phyloP scores from a whole-genome alignment of 2,113 vertebrate genomes.

The Caranx melampygus region DNA sequence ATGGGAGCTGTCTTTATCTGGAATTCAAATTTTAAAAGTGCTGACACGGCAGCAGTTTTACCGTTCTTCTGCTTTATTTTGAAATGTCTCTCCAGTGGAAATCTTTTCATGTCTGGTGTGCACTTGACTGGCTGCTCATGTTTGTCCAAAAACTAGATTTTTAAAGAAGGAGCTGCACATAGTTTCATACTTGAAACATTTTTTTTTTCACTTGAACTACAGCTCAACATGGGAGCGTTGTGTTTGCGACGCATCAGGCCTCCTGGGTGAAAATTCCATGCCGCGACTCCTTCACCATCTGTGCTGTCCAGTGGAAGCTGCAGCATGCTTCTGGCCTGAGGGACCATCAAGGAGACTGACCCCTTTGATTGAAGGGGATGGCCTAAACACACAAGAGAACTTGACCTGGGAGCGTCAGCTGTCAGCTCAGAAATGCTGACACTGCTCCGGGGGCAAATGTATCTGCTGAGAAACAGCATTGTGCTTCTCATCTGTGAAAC shows the following conservation, averaged over 20 bases:
- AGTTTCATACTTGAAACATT: neutral
- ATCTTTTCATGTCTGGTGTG: constrained; percentile 17
- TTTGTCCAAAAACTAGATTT: neutral
- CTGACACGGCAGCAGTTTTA: constrained; percentile 54
- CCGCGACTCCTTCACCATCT: constrained; percentile 14
- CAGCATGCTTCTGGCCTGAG: constrained; percentile 26
- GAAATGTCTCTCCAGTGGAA: constrained; percentile 27
- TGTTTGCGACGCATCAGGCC: neutral
- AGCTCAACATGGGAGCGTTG: neutral
- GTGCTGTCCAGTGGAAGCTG: constrained; percentile 32
- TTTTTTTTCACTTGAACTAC: neutral
- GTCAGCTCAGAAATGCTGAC: constrained; percentile 61
- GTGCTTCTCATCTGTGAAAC: constrained; percentile 67
- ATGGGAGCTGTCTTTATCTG: constrained; percentile 50
- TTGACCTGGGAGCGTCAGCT: constrained; percentile 52
- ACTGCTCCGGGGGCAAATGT: constrained; percentile 44
- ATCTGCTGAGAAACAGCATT: constrained; percentile 42
- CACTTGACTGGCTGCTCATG: constrained; percentile 5
- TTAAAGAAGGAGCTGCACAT: too few species aligned
- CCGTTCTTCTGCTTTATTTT: constrained; percentile 37
- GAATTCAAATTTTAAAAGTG: constrained; percentile 58
- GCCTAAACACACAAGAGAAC: constrained; percentile 43
- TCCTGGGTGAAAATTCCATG: neutral
- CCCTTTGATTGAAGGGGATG: constrained; percentile 27
- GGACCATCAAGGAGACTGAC: constrained; percentile 26